Percentiles rank a stretch among this genome's conserved stretches.
phyloP scores from a whole-genome alignment of 2,888 invertebrate species.

The Yponomeuta sedellus region DNA sequence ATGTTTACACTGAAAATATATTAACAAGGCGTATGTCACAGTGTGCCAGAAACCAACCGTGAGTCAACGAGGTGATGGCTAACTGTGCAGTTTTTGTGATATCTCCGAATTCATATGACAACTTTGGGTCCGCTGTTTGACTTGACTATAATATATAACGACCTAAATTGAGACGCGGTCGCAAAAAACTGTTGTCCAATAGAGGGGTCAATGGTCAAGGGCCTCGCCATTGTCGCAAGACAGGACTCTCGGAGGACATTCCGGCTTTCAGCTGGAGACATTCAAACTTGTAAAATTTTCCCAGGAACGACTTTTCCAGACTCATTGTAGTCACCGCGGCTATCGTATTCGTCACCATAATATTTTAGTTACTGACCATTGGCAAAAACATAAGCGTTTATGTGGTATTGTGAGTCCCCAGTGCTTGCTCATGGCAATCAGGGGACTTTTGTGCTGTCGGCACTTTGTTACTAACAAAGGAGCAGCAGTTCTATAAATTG shows the following conservation, averaged over 20 bases:
- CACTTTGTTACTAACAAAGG: slow-evolving; percentile 19
- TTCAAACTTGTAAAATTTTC: slow-evolving; percentile 24
- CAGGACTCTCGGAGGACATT: not conserved
- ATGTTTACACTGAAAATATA: not conserved
- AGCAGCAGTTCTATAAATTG: slow-evolving; percentile 17
- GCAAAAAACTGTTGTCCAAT: slow-evolving; percentile 17
- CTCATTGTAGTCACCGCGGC: slow-evolving; percentile 48
- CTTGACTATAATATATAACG: slow-evolving; percentile 35
- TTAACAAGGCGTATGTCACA: slow-evolving; percentile 8
- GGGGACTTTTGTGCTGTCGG: slow-evolving; percentile 40
- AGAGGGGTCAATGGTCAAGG: slow-evolving; percentile 15
- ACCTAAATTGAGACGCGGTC: slow-evolving; percentile 31
- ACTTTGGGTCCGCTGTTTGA: slow-evolving; percentile 43
- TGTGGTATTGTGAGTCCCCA: slow-evolving; percentile 55
- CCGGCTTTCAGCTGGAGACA: not conserved
- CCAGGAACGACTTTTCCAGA: slow-evolving; percentile 41
- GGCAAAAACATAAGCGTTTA: slow-evolving; percentile 56
- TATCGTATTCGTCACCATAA: slow-evolving; percentile 45
- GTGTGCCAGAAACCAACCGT: slow-evolving; percentile 26
- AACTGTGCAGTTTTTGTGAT: slow-evolving; percentile 47
- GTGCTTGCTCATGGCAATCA: slow-evolving; percentile 51
- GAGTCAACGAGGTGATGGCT: slow-evolving; percentile 48
- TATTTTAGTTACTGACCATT: slow-evolving; percentile 34
- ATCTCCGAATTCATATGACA: slow-evolving; percentile 47
- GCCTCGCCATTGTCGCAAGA: not conserved